phyloP scores from a whole-genome alignment of 30 jellyfish, hydroid and myxozoan genomes.

The Pseudorhiza aurosa region DNA sequence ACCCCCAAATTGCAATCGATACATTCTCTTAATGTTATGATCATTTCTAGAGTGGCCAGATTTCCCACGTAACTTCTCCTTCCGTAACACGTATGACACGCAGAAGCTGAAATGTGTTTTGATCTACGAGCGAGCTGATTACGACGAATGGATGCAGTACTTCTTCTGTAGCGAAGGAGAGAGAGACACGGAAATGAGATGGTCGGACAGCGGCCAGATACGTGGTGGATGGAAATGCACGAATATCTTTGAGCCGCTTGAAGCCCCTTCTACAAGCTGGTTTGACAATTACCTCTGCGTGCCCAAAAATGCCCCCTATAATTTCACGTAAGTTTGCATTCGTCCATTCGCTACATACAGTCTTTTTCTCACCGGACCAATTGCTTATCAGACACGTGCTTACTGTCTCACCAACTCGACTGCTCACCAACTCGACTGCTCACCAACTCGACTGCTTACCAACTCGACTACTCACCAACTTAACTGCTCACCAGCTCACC shows the following conservation, averaged over 20 bases:
- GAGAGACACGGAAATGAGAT: constrained; percentile 90
- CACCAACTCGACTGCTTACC: no score
- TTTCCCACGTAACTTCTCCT: constrained; percentile 88
- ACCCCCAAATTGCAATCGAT: no score
- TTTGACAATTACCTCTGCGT: constrained; percentile 87
- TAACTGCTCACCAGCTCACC: no score
- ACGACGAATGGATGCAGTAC: constrained; percentile 90
- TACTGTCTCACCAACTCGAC: no score
- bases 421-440: no score
- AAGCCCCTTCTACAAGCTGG: constrained; percentile 83
- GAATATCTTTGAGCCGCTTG: constrained; percentile 88
- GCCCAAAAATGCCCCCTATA: constrained; percentile 90
- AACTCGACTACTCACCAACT: no score
- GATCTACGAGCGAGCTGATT: constrained; percentile 93
- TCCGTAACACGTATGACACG: constrained; percentile 27
- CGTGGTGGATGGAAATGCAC: constrained; percentile 92
- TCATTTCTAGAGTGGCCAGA: constrained; percentile 88
- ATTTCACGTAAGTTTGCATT: constrained; percentile 86
- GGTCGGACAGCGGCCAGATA: constrained; percentile 94
- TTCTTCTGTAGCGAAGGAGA: constrained; percentile 95
- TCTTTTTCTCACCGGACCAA: no score
- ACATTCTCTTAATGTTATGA: neutral
- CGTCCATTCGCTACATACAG: no score
- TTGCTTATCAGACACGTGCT: no score
- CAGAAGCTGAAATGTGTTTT: constrained; percentile 74